Conservation (phyloP, 2,113 vertebrate species). For the Albula glossodonta region DNA sequence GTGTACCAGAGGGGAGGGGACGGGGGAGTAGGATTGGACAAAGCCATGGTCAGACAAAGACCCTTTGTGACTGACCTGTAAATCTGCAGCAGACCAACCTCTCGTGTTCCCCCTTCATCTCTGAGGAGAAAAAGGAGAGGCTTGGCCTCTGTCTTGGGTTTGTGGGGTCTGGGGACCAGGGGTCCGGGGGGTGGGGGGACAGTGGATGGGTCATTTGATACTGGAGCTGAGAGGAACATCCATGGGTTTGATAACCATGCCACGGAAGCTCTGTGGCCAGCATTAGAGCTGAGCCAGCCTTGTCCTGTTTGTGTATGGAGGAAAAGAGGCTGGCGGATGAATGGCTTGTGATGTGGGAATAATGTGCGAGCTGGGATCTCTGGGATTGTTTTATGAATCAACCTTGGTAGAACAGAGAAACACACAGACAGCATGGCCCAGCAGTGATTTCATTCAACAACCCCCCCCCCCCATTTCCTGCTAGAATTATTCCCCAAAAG, state of each 20-base stretch:
- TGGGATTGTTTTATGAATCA: constrained; percentile 45
- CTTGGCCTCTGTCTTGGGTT: constrained; percentile 39
- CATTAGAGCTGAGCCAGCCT: constrained; percentile 30
- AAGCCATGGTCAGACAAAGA: constrained; percentile 81
- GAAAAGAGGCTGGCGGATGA: constrained; percentile 43
- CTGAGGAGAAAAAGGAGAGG: constrained; percentile 54
- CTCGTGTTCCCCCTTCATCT: constrained; percentile 32
- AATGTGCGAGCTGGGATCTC: constrained; percentile 43
- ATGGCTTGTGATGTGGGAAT: constrained; percentile 47
- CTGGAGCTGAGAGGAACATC: constrained; percentile 47
- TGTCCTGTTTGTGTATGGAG: constrained; percentile 1
- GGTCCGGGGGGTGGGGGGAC: background rate
- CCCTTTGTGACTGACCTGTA: constrained; percentile 78
- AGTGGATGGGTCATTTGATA: constrained; percentile 31
- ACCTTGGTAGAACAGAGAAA: constrained; percentile 43
- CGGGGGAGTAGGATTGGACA: constrained; percentile 45
- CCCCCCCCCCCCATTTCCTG: constrained; percentile 36
- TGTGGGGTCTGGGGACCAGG: constrained; percentile 2
- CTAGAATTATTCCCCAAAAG: constrained; percentile 48
- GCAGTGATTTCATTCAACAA: constrained; percentile 54
- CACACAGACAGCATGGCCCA: constrained; percentile 34
- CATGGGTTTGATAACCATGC: constrained; percentile 39
- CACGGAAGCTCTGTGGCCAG: background rate
- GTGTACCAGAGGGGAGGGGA: constrained; percentile 41
- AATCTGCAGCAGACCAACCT: constrained; percentile 58